Percentiles rank a stretch among this genome's conserved stretches.
Conservation (phyloP, 1,140 invertebrate species). For the Bombyx mandarina region DNA sequence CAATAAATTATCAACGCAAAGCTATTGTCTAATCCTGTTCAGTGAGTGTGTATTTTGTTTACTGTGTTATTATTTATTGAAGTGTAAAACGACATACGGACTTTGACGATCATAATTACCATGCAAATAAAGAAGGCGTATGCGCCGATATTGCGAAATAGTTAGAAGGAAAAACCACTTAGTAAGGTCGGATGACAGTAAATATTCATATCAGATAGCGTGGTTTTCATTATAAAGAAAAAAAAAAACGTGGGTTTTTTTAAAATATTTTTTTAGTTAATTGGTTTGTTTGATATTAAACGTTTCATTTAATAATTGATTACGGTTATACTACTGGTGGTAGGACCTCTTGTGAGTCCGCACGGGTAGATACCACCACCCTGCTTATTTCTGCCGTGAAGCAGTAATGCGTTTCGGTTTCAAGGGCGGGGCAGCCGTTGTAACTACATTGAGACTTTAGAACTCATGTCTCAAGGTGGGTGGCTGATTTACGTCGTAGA, state of each 20-base stretch:
- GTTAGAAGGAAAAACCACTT: slow-evolving; percentile 11
- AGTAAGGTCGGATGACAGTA: slow-evolving; percentile 7
- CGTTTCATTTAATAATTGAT: neutral
- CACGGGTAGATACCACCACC: too few relatives aligned
- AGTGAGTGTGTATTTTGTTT: neutral
- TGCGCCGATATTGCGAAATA: slow-evolving; percentile 16
- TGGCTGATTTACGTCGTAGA: too few relatives aligned
- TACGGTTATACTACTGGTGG: too few relatives aligned
- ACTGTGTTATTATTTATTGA: neutral
- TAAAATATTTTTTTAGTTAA: neutral
- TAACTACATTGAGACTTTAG: too few relatives aligned
- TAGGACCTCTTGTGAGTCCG: too few relatives aligned
- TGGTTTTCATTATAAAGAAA: neutral
- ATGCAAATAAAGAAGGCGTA: slow-evolving; percentile 15
- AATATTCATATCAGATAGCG: neutral
- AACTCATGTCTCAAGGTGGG: too few relatives aligned
- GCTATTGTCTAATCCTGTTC: slow-evolving; percentile 8
- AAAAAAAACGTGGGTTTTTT: neutral
- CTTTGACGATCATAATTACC: slow-evolving; percentile 24
- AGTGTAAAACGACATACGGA: slow-evolving; percentile 2
- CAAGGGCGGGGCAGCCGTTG: too few relatives aligned
- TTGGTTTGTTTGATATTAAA: neutral
- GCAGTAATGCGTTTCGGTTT: too few relatives aligned
- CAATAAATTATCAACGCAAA: slow-evolving; percentile 16
- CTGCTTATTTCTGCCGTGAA: too few relatives aligned